Percentiles rank a stretch among this genome's conserved stretches.
Conservation (phyloP, 2,888 invertebrate species). For the Drosophila greeni region DNA sequence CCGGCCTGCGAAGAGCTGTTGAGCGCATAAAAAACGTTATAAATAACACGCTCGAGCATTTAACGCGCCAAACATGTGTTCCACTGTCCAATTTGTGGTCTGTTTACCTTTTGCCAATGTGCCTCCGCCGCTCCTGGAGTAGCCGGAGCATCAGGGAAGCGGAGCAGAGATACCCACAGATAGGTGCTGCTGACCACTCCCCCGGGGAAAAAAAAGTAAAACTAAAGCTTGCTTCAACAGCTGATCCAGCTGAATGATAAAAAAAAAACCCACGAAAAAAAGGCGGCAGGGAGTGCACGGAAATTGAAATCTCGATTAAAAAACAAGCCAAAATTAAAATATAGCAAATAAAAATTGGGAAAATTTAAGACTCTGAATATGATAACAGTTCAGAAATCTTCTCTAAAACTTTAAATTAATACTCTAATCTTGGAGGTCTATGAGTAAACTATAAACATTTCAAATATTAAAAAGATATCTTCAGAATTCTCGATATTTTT, state of each 20-base stretch:
- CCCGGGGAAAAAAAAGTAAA: slow-evolving; percentile 9
- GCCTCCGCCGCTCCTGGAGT: slow-evolving; percentile 29
- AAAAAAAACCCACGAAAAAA: background rate
- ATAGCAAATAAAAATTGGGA: background rate
- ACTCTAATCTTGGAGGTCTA: background rate
- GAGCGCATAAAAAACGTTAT: slow-evolving; percentile 69
- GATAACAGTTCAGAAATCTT: background rate
- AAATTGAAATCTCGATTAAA: slow-evolving; percentile 8
- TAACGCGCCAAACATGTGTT: slow-evolving; percentile 76
- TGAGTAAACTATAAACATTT: background rate
- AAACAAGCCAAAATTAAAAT: background rate
- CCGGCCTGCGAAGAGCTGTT: slow-evolving; percentile 35
- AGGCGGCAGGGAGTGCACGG: background rate
- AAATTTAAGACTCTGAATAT: background rate
- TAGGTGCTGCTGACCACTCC: slow-evolving; percentile 16
- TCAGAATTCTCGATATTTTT: background rate
- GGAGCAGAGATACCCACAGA: slow-evolving; percentile 7
- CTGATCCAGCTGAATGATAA: slow-evolving; percentile 29
- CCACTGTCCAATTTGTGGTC: slow-evolving; percentile 74
- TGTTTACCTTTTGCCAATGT: slow-evolving; percentile 70
- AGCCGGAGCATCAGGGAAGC: slow-evolving; percentile 1
- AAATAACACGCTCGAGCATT: slow-evolving; percentile 74
- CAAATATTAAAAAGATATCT: background rate
- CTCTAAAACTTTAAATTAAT: background rate
- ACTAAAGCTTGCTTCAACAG: slow-evolving; percentile 23